These are phyloP conservation scores for Neocrepidodera transversa DNA, from an alignment of 2,888 invertebrate genomes.

Conservation along the genomic window DNA sequence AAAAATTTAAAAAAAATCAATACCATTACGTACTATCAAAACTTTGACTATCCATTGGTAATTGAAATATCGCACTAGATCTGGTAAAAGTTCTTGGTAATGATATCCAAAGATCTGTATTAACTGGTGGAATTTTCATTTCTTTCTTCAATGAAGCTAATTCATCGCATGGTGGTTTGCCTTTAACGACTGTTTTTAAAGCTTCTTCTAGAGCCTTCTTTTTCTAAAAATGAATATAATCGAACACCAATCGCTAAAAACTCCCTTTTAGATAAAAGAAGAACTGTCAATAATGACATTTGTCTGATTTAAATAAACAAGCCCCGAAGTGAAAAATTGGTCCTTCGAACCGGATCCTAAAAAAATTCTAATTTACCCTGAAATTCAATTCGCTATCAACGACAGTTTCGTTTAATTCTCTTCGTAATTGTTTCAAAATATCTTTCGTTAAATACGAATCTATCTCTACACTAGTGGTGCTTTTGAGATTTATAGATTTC, in stretches of 20 bases:
- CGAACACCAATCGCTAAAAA: too few species aligned
- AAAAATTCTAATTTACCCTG: slow-evolving; percentile 61
- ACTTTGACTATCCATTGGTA: slow-evolving; percentile 72
- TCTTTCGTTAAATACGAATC: slow-evolving; percentile 66
- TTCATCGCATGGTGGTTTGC: slow-evolving; percentile 61
- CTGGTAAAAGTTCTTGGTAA: slow-evolving; percentile 79
- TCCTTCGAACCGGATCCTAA: too few species aligned
- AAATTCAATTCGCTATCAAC: slow-evolving; percentile 74
- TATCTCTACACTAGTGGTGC: slow-evolving; percentile 45
- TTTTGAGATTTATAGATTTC: slow-evolving; percentile 20
- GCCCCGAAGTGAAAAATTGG: too few species aligned
- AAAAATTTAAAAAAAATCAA: not conserved
- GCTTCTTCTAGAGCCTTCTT: slow-evolving; percentile 75
- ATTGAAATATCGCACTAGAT: slow-evolving; percentile 75
- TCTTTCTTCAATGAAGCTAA: slow-evolving; percentile 63
- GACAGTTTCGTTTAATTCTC: slow-evolving; percentile 72
- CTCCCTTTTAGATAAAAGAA: too few species aligned
- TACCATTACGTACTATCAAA: slow-evolving; percentile 61
- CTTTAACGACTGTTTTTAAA: slow-evolving; percentile 58
- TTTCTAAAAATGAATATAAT: slow-evolving; percentile 64
- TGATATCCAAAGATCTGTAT: slow-evolving; percentile 68
- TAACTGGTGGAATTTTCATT: slow-evolving; percentile 62
- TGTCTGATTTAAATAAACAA: too few species aligned
- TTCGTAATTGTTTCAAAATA: slow-evolving; percentile 69
- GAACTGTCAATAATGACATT: too few species aligned